These are phyloP conservation scores for Ptiloglossa arizonensis DNA, from an alignment of 1,140 invertebrate genomes.

Conservation along the genomic window DNA sequence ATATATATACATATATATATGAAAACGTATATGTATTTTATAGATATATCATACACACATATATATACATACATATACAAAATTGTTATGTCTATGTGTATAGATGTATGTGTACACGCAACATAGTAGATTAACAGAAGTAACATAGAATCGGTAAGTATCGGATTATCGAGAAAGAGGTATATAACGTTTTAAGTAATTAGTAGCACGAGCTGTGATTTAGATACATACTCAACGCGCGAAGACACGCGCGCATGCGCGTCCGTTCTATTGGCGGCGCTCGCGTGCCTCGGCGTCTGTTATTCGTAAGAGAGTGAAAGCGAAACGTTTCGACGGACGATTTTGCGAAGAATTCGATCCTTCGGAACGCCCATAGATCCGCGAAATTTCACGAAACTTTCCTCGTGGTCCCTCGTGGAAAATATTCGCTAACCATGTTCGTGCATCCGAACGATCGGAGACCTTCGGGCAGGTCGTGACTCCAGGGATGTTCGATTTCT, in stretches of 20 bases:
- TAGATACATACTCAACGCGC: constrained; percentile 80
- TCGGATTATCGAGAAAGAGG: constrained; percentile 61
- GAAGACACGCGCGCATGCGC: constrained; percentile 24
- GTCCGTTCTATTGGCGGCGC: neutral
- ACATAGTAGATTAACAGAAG: constrained; percentile 44
- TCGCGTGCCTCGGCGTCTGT: constrained; percentile 37
- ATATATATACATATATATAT: constrained; percentile 22
- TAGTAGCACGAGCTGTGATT: constrained; percentile 82
- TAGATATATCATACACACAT: too few species aligned
- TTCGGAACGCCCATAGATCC: neutral
- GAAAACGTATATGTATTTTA: too few species aligned
- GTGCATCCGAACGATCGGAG: too few species aligned
- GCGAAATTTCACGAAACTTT: constrained; percentile 19
- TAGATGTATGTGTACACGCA: constrained; percentile 10
- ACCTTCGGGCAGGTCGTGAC: too few species aligned
- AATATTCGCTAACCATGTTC: too few species aligned
- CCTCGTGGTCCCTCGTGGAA: neutral
- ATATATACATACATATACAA: neutral
- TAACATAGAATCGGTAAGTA: constrained; percentile 60
- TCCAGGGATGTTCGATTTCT: too few species aligned
- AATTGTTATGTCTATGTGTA: too few species aligned
- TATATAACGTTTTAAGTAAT: constrained; percentile 74
- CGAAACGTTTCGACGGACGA: constrained; percentile 21
- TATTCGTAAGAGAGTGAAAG: constrained; percentile 47
- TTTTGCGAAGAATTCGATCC: constrained; percentile 33